Conservation (phyloP, 2,888 invertebrate genomes). For the Galerucella nymphaeae region DNA sequence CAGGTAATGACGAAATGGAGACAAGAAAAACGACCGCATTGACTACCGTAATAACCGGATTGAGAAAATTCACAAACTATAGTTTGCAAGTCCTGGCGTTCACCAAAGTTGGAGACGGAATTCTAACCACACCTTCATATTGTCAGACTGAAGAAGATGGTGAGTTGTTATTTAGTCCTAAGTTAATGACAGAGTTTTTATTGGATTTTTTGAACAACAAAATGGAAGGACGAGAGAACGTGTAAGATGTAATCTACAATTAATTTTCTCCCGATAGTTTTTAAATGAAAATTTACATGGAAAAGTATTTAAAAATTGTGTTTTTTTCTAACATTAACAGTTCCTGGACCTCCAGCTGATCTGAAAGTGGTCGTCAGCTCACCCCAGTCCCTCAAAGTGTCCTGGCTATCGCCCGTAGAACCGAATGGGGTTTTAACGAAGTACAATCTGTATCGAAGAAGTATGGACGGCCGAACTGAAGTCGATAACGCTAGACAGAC, state of each 20-base stretch:
- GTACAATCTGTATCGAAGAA: constrained; percentile 77
- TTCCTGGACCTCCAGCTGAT: constrained; percentile 81
- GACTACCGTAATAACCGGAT: constrained; percentile 75
- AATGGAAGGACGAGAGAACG: not conserved
- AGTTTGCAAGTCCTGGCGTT: constrained; percentile 83
- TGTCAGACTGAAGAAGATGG: constrained; percentile 85
- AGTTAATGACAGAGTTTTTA: not conserved
- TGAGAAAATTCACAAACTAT: constrained; percentile 83
- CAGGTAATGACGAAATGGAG: constrained; percentile 69
- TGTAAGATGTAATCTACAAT: too few relatives aligned
- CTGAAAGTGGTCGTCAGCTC: constrained; percentile 84
- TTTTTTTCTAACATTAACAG: constrained; percentile 62
- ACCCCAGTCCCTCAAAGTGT: constrained; percentile 78
- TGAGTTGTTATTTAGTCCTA: constrained; percentile 56
- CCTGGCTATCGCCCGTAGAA: constrained; percentile 81
- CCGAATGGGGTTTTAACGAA: constrained; percentile 83
- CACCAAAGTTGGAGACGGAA: constrained; percentile 83
- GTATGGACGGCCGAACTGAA: constrained; percentile 76
- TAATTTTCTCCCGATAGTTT: too few relatives aligned
- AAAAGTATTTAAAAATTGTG: too few relatives aligned
- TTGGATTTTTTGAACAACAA: not conserved
- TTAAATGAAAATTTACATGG: too few relatives aligned
- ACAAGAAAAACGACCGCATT: constrained; percentile 76
- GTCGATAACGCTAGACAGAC: constrained; percentile 76
- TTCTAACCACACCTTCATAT: constrained; percentile 73